phyloP scores from a whole-genome alignment of 2,113 vertebrate genomes.

The Thryonomys swinderianus region DNA sequence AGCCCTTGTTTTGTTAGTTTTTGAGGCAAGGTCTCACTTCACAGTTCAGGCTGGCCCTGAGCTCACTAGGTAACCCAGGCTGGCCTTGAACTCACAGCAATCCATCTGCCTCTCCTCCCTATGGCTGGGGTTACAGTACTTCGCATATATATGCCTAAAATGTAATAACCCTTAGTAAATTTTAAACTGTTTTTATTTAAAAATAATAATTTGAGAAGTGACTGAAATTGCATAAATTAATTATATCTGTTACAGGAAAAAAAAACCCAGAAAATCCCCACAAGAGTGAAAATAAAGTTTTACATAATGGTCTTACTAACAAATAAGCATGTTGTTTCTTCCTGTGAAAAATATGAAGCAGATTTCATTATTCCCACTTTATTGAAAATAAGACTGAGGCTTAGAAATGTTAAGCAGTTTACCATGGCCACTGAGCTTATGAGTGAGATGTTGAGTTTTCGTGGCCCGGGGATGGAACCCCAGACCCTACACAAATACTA shows the following conservation, averaged over 20 bases:
- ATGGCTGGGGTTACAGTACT: neutral
- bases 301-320: neutral
- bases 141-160: neutral
- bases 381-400: neutral
- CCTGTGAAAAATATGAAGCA: neutral
- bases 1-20: neutral
- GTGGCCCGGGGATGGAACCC: neutral
- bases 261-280: neutral
- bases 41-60: neutral
- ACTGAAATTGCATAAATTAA: constrained; percentile 15
- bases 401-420: neutral
- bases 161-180: neutral
- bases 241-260: constrained; percentile 16
- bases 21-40: neutral
- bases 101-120: neutral
- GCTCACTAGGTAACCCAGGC: neutral
- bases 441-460: neutral
- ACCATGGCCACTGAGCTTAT: neutral
- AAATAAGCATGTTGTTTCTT: neutral
- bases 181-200: neutral
- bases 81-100: neutral
- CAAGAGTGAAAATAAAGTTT: constrained; percentile 2
- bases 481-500: neutral
- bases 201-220: neutral
- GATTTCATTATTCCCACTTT: constrained; percentile 17